These are phyloP conservation scores for Cryptocheilus praepositus DNA, from an alignment of 2,888 invertebrate genomes.

Conservation along the genomic window DNA sequence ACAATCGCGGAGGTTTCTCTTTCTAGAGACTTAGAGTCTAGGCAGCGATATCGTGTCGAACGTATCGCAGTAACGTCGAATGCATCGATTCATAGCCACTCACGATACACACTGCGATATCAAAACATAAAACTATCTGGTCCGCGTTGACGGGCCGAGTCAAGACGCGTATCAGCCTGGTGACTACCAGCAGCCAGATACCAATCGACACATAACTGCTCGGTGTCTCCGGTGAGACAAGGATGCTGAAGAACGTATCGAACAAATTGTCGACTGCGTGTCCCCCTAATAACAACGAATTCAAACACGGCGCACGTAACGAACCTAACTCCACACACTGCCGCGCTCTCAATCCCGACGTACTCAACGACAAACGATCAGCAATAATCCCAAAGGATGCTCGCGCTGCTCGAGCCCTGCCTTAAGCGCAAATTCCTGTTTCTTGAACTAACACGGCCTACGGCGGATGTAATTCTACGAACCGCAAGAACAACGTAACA, in stretches of 20 bases:
- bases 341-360: too few relatives aligned
- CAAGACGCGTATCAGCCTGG: too few relatives aligned
- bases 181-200: too few relatives aligned
- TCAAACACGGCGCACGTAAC: conserved; percentile 20
- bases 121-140: too few relatives aligned
- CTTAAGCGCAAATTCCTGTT: conserved; percentile 66
- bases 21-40: neutral
- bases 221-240: too few relatives aligned
- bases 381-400: conserved; percentile 42
- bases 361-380: conserved; percentile 14
- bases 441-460: conserved; percentile 47
- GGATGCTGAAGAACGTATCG: neutral
- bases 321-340: conserved; percentile 17
- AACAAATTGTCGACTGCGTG: conserved; percentile 24
- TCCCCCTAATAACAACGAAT: neutral
- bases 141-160: too few relatives aligned
- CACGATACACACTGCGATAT: too few relatives aligned
- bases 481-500: conserved; percentile 55
- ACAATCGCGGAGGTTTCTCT: conserved; percentile 36
- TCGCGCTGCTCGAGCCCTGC: conserved; percentile 28
- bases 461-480: conserved; percentile 54
- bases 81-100: too few relatives aligned
- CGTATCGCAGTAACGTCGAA: too few relatives aligned
- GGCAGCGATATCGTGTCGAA: too few relatives aligned
- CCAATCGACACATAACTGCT: too few relatives aligned